Base-by-base conservation (phyloP, 23 tunicate genomes). In the Ciona savignyi region DNA sequence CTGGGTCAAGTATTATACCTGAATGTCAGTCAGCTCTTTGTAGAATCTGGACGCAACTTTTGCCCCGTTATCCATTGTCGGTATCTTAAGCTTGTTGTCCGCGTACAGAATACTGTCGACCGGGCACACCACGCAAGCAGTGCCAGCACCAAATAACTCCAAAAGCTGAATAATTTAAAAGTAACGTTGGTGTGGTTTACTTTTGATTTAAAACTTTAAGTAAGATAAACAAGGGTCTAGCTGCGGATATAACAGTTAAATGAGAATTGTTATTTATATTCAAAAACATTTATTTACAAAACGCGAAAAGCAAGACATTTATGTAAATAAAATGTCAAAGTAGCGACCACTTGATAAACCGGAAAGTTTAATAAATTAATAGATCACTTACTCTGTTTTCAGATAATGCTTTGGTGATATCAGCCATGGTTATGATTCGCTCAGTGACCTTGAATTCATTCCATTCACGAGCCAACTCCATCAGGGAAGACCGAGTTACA, bases 101-200 rank as follows among this genome's bases (percentile, higher is more conserved):
- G 66, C 65, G 75, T 87, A 94, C 65, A 87, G 73, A 32, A 94
- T 87, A 15, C 77, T 76, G 20, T 79, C 62, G 71, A 94, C 79
- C 24, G 99, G 99, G 65, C 99, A 94, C 30, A 94, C 95, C 19
- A 94, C 99, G 34, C 99, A 94, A 1, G 99, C 99, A 3, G 99
- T 94, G 6, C 99, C 99, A 0, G 99, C 99, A 4, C 99, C 99
- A 66, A 94, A 94, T 86, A 94, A 84, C 74, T 91, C 97, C 4
- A 91, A 34, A 35, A 91, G 67, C 97, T 91, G 72, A 11, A 61
- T 25, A 81, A 66, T n/a, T n/a, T n/a, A n/a, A n/a, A n/a, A n/a
- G n/a, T n/a, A n/a, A 65, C 60, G n/a, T n/a, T n/a, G n/a, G n/a
- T n/a, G n/a, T n/a, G n/a, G n/a, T n/a, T n/a, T n/a, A n/a, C n/a